Evolutionary conservation across 2,113 vertebrate genomes (phyloP).

Genomic region (Shinisaurus crocodilurus): DNA sequence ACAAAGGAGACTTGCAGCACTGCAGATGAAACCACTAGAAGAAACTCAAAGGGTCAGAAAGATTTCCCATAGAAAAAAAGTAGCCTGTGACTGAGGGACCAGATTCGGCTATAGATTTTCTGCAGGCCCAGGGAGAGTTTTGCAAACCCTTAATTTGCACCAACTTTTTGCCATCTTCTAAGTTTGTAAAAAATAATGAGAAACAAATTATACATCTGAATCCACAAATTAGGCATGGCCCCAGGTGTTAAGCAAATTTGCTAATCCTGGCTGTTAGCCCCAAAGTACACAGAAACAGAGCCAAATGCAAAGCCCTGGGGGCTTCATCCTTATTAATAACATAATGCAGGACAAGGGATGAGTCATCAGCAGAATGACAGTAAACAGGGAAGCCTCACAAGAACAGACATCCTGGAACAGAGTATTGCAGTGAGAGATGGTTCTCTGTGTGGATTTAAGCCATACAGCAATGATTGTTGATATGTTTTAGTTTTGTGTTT

Average conservation of each 20-base stretch:
- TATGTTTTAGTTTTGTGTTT: background rate
- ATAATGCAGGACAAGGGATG: background rate
- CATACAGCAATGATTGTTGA: background rate
- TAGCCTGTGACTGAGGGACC: background rate
- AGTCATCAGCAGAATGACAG: conserved; percentile 11
- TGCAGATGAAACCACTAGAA: background rate
- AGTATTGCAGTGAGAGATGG: background rate
- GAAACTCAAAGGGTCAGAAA: background rate
- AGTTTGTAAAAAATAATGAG: background rate
- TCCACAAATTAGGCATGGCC: background rate
- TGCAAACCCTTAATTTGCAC: background rate
- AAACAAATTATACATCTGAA: background rate
- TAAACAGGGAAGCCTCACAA: background rate
- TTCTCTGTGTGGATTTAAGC: background rate
- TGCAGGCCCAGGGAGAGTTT: background rate
- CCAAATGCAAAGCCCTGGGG: background rate
- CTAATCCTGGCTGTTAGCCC: background rate
- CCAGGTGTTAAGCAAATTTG: background rate
- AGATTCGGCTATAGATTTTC: background rate
- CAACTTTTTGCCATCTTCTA: background rate
- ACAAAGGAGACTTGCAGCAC: background rate
- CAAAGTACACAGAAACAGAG: background rate
- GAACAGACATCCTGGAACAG: background rate
- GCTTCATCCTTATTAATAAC: background rate
- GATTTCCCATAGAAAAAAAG: background rate